These are phyloP conservation scores for Chaenocephalus aceratus DNA, from an alignment of 2,113 vertebrate species.

Conservation along the genomic window DNA sequence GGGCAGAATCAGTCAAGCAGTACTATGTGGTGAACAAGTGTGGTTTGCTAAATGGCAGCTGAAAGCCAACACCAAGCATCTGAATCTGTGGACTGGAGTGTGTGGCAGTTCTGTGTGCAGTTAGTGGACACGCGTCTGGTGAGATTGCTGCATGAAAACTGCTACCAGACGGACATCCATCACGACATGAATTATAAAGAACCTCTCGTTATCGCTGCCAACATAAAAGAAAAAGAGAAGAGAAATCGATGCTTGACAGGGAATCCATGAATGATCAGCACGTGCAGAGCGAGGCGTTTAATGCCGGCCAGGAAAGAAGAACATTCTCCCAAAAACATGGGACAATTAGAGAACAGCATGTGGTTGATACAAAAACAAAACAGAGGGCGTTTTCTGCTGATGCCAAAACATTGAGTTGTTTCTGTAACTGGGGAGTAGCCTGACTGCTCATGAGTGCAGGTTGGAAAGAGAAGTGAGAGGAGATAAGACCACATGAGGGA, in stretches of 20 bases:
- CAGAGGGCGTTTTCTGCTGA: constrained; percentile 32
- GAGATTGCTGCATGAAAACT: constrained; percentile 62
- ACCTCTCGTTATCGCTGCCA: constrained; percentile 59
- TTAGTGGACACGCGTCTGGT: constrained; percentile 44
- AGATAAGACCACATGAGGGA: constrained; percentile 42
- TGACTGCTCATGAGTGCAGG: constrained; percentile 44
- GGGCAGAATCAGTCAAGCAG: neutral
- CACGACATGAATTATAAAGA: constrained; percentile 71
- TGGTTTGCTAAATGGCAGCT: constrained; percentile 55
- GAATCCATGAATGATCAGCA: constrained; percentile 49
- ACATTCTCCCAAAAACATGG: constrained; percentile 31
- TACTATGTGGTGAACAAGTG: constrained; percentile 22
- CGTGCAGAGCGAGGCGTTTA: constrained; percentile 19
- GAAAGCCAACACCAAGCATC: constrained; percentile 65
- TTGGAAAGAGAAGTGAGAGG: constrained; percentile 42
- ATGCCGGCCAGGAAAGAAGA: neutral
- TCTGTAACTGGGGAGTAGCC: constrained; percentile 34
- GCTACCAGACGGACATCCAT: constrained; percentile 65
- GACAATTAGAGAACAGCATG: constrained; percentile 53
- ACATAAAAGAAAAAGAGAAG: constrained; percentile 41
- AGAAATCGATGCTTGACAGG: constrained; percentile 54
- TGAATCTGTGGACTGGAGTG: constrained; percentile 53
- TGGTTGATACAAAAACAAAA: neutral
- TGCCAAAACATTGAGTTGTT: constrained; percentile 46
- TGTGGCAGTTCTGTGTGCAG: constrained; percentile 45